phyloP scores from a whole-genome alignment of 37 sponge, comb jelly and placozoan genomes.

The Axinella damicornis region DNA sequence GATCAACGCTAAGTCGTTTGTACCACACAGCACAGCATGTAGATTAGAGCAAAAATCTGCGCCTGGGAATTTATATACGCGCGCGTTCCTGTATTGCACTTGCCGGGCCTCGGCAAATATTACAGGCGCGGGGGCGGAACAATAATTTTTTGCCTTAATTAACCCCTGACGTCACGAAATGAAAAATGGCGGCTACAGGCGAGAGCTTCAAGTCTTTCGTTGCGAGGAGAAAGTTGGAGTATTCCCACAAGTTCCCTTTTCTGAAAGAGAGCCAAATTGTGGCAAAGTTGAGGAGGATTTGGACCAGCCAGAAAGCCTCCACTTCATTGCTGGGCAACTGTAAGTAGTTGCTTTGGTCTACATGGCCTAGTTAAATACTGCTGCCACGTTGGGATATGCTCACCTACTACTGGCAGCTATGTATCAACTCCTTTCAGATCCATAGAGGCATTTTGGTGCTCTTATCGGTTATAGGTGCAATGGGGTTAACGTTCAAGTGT shows the following conservation, averaged over 20 bases:
- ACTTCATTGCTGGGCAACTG: too few species aligned
- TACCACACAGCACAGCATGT: constrained; percentile 44
- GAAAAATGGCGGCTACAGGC: not conserved
- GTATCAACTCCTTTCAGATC: too few species aligned
- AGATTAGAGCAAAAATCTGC: not conserved
- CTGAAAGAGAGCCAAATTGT: constrained; percentile 69
- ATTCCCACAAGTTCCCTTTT: constrained; percentile 61
- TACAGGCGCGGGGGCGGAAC: not conserved
- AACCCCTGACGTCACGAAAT: not conserved
- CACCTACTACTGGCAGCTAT: too few species aligned
- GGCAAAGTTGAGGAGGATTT: constrained; percentile 55
- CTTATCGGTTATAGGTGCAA: too few species aligned
- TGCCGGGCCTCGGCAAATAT: not conserved
- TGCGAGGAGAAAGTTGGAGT: constrained; percentile 25
- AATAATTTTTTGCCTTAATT: not conserved
- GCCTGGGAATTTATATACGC: not conserved
- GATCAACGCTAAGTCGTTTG: constrained; percentile 7
- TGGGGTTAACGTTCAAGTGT: too few species aligned
- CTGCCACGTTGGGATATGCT: too few species aligned
- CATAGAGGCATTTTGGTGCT: too few species aligned
- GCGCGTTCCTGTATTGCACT: too few species aligned
- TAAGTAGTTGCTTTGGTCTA: too few species aligned
- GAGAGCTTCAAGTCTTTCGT: constrained; percentile 25
- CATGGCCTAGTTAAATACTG: too few species aligned
- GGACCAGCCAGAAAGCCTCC: constrained; percentile 11